These are phyloP conservation scores for Aldrovandia affinis DNA, from an alignment of 2,797 vertebrate genomes.

Conservation along the genomic window DNA sequence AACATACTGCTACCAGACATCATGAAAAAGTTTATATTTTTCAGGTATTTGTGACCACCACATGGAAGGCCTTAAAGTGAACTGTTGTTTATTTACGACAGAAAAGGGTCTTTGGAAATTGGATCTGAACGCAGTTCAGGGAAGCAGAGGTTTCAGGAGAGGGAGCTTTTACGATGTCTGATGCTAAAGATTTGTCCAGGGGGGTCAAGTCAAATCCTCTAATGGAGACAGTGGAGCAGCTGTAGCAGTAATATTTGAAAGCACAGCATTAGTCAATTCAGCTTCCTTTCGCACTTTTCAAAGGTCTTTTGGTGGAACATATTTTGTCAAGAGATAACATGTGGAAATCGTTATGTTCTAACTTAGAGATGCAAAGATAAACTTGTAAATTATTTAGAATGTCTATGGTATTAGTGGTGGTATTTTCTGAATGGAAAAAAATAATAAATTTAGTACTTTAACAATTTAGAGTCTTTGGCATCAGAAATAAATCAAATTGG, in stretches of 20 bases:
- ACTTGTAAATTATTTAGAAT: background rate
- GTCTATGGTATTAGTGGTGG: background rate
- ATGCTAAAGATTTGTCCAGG: background rate
- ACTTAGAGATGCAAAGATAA: background rate
- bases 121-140: background rate
- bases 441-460: background rate
- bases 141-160: background rate
- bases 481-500: background rate
- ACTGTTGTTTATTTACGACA: background rate
- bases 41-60: background rate
- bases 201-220: background rate
- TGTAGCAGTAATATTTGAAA: background rate
- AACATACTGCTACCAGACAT: background rate
- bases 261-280: background rate
- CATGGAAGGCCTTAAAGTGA: background rate
- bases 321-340: conserved; percentile 3
- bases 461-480: background rate
- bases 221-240: background rate
- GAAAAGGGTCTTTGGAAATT: background rate
- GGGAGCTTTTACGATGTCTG: background rate
- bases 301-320: background rate
- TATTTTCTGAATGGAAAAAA: background rate
- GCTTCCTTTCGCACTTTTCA: background rate
- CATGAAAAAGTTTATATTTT: background rate
- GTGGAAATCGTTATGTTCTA: background rate